Conservation (phyloP, 1,140 invertebrate genomes). For the Musca domestica region DNA sequence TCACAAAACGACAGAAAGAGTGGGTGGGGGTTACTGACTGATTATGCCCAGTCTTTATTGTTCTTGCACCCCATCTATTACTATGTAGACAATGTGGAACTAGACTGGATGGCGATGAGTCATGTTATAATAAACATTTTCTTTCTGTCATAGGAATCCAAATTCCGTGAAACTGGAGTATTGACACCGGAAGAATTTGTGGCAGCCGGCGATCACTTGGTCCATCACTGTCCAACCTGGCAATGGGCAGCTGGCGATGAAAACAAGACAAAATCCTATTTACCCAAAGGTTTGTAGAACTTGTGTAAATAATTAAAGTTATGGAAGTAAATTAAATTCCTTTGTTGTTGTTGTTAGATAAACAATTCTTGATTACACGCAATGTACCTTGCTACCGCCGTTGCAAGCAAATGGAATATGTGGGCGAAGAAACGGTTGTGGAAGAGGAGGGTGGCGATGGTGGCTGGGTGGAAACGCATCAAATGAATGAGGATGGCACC, state of each 20-base stretch:
- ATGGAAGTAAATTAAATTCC: background rate
- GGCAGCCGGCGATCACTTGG: slow-evolving; percentile 95
- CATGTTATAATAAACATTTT: slow-evolving; percentile 20
- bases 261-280: slow-evolving; percentile 78
- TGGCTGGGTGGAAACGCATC: slow-evolving; percentile 99
- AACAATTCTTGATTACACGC: slow-evolving; percentile 96
- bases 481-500: slow-evolving; percentile 50
- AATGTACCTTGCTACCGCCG: slow-evolving; percentile 93
- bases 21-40: background rate
- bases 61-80: too few species aligned
- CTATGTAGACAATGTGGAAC: background rate
- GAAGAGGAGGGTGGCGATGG: slow-evolving; percentile 87
- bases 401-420: slow-evolving; percentile 94
- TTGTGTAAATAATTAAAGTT: background rate
- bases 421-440: slow-evolving; percentile 81
- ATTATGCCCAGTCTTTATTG: background rate
- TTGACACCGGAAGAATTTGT: slow-evolving; percentile 96
- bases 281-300: slow-evolving; percentile 66
- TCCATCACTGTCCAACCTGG: slow-evolving; percentile 99
- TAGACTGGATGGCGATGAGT: slow-evolving; percentile 2
- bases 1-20: background rate
- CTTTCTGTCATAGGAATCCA: slow-evolving; percentile 77
- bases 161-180: slow-evolving; percentile 97
- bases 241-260: slow-evolving; percentile 94
- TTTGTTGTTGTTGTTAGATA: slow-evolving; percentile 60